These are phyloP conservation scores for Halotydeus destructor DNA, from an alignment of 1,140 invertebrate genomes.

Conservation along the genomic window DNA sequence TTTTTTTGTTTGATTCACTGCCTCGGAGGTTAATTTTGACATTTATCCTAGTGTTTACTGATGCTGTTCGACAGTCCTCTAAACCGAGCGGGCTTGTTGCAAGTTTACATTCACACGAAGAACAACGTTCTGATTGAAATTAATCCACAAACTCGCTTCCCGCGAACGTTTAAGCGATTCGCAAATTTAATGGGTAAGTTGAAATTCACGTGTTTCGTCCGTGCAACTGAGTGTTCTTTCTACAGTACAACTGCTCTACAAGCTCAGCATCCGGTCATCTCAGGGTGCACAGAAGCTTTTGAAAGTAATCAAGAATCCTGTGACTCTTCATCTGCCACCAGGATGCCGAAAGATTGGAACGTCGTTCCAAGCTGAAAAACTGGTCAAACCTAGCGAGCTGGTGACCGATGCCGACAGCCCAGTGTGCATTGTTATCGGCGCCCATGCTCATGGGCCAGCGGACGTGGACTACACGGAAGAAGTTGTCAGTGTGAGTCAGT, in stretches of 20 bases:
- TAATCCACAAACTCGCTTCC: slow-evolving; percentile 93
- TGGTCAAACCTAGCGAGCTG: slow-evolving; percentile 52
- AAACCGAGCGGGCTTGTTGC: slow-evolving; percentile 37
- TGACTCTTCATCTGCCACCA: slow-evolving; percentile 82
- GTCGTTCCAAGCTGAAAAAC: slow-evolving; percentile 61
- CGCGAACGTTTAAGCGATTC: slow-evolving; percentile 93
- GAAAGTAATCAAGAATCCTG: slow-evolving; percentile 86
- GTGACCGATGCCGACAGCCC: slow-evolving; percentile 45
- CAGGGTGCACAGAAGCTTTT: slow-evolving; percentile 73
- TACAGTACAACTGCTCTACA: slow-evolving; percentile 87
- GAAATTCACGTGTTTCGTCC: slow-evolving; percentile 9
- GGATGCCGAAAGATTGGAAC: slow-evolving; percentile 75
- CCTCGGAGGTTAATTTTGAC: slow-evolving; percentile 3
- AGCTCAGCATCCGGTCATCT: slow-evolving; percentile 69
- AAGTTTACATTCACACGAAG: slow-evolving; percentile 83
- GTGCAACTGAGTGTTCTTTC: slow-evolving; percentile 18
- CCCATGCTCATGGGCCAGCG: slow-evolving; percentile 89
- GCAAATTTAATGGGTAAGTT: slow-evolving; percentile 81
- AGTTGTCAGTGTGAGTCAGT: slow-evolving; percentile 75
- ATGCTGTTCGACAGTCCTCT: slow-evolving; percentile 93
- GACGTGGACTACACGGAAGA: slow-evolving; percentile 77
- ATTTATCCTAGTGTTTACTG: slow-evolving; percentile 33
- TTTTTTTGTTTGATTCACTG: background rate
- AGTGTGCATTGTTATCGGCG: slow-evolving; percentile 75
- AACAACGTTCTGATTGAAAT: slow-evolving; percentile 96